A percentile compares a stretch with the other conserved stretches of the same genome.
phyloP scores from a whole-genome alignment of 2,888 invertebrate species.

The Clostera curtula region DNA sequence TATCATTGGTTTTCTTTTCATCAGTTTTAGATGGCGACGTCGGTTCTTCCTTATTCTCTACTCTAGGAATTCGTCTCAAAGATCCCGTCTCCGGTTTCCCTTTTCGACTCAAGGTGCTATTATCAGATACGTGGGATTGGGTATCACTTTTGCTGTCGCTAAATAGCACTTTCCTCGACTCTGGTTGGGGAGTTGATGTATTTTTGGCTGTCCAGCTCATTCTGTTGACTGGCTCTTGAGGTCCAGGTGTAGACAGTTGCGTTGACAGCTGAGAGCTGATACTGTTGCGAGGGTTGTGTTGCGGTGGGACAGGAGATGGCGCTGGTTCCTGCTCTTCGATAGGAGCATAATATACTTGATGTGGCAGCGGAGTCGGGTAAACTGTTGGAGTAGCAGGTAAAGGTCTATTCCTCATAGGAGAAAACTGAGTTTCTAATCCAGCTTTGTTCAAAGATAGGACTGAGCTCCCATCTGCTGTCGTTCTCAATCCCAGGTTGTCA shows the following conservation, averaged over 20 bases:
- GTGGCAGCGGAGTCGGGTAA: conserved; percentile 57
- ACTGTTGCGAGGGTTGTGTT: conserved; percentile 64
- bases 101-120: conserved; percentile 55
- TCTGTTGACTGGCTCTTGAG: conserved; percentile 64
- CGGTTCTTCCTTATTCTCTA: conserved; percentile 45
- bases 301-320: conserved; percentile 62
- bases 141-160: conserved; percentile 51
- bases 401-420: conserved; percentile 78
- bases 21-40: conserved; percentile 59
- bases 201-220: conserved; percentile 71
- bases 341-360: conserved; percentile 64
- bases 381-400: conserved; percentile 77
- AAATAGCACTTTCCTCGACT: conserved; percentile 57
- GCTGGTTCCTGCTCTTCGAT: conserved; percentile 72
- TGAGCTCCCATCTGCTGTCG: conserved; percentile 91
- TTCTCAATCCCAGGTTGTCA: conserved; percentile 88
- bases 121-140: conserved; percentile 49
- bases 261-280: conserved; percentile 66
- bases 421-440: conserved; percentile 68
- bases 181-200: conserved; percentile 63
- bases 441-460: conserved; percentile 85
- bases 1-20: conserved; percentile 49
- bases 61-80: conserved; percentile 50
- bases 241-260: conserved; percentile 65
- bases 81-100: conserved; percentile 73